These are phyloP conservation scores for Bimastos eiseni DNA, from an alignment of 2,888 invertebrate genomes.

Conservation along the genomic window DNA sequence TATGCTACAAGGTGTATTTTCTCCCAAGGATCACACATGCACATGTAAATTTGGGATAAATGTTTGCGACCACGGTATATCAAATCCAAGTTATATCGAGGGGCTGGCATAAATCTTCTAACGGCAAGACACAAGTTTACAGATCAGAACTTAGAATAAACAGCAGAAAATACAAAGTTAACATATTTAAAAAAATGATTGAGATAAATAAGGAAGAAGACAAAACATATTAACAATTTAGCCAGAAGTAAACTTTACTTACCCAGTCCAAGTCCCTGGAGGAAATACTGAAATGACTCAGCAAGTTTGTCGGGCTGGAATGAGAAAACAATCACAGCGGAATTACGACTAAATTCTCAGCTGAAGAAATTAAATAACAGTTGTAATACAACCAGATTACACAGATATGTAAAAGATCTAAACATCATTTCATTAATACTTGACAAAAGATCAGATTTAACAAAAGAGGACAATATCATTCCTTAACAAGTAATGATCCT, in stretches of 20 bases:
- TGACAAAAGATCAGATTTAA: no score
- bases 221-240: neutral
- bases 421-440: neutral
- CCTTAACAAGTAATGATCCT: no score
- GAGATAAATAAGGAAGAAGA: neutral
- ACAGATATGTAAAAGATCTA: neutral
- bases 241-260: conserved; percentile 44
- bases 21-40: no score
- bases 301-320: conserved; percentile 81
- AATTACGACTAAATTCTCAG: neutral
- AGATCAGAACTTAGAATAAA: neutral
- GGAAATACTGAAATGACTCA: conserved; percentile 82
- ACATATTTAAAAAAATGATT: neutral
- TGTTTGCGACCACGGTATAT: no score
- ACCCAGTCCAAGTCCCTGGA: conserved; percentile 81
- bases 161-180: neutral
- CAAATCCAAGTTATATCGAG: no score
- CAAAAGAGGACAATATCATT: no score
- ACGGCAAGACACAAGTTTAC: neutral
- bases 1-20: no score
- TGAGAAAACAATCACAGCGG: neutral
- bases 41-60: no score
- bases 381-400: neutral
- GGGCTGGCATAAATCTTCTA: neutral
- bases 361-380: neutral